Base-by-base conservation (phyloP, 2,797 vertebrate genomes). In the Rhadinocentrus ornatus region DNA sequence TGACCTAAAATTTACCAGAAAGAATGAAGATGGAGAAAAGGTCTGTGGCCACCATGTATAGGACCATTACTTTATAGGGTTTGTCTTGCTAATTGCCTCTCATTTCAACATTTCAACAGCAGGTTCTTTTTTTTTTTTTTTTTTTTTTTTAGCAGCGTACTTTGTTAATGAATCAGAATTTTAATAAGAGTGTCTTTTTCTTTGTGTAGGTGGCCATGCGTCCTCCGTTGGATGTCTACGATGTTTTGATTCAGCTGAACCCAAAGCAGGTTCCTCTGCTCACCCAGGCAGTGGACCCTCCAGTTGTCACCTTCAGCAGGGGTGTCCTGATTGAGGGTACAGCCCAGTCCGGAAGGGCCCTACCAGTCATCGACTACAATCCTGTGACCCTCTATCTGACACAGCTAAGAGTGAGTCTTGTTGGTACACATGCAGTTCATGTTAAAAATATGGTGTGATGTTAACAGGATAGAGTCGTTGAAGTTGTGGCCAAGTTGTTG, bases 341-440 rank as follows among this genome's bases (percentile, higher is more conserved):
- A 0, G 0, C 31, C 0, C 4, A 15, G 6, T 77, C 89, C 9
- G 87, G 93, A 66, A 86, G 93, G 13, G 12, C 72, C 24, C 86
- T 97, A 56, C 97, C 97, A 0, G 96, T 99, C 54, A 90, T 98
- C 26, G 95, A 95, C 89, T 99, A 95, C 41, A 96, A 99, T 86
- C 98, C 98, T 0, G 96, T 96, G n/a, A 89, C 92, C 74, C 86
- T 92, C 46, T 99, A 96, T 82, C 91, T 99, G 24, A 80, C 74
- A 18, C 96, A 98, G 83, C 95, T 99, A 73, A 93, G 94, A 69
- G 98, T 99, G 87, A 92, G 96, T 77, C 16, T 13, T 31, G 27
- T n/a, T 16, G 63, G 20, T 66, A 9, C 2, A 52, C 44, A 22
- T 35, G 0, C 16, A 32, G 15, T 37, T 72, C 12, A 15, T 31